These are phyloP conservation scores for Meiosimyza platycephala DNA, from an alignment of 2,888 invertebrate genomes.

Conservation along the genomic window DNA sequence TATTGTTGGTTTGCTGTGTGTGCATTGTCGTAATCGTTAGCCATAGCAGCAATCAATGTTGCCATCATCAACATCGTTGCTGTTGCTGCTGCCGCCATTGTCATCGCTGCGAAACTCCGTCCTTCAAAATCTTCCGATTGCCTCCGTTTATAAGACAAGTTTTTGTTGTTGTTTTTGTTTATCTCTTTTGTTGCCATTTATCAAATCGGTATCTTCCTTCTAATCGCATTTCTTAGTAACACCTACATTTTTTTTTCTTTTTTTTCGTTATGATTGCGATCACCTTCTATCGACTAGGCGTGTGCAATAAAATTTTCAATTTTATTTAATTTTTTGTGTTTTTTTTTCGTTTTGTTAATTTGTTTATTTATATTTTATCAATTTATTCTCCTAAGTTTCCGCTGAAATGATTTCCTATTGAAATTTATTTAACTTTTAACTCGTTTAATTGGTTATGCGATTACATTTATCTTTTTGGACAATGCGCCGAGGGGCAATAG, in stretches of 20 bases:
- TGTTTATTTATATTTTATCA: not conserved
- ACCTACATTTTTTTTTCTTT: conserved; percentile 1
- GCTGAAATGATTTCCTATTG: not conserved
- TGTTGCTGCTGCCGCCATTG: conserved; percentile 6
- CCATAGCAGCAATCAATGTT: no score
- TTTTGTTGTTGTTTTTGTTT: conserved; percentile 4
- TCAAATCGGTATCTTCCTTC: conserved; percentile 20
- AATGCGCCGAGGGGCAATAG: not conserved
- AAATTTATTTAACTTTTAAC: not conserved
- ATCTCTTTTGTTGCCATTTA: conserved; percentile 2
- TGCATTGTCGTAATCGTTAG: no score
- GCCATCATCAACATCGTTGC: not conserved
- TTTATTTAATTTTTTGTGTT: not conserved
- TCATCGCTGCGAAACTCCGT: conserved; percentile 38
- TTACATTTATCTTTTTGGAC: conserved; percentile 4
- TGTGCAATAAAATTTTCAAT: not conserved
- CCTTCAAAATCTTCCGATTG: conserved; percentile 36
- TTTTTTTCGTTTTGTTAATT: not conserved
- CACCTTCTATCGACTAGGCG: not conserved
- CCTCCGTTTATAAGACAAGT: not conserved
- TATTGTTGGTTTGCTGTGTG: not conserved
- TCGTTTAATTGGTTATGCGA: not conserved
- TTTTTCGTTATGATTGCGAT: not conserved
- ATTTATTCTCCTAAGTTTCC: not conserved
- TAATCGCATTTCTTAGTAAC: conserved; percentile 23